Evolutionary conservation across 2,888 invertebrate species (phyloP), one percentile per base, ranked within the genome.

Genomic region (Heliconius aoede): DNA sequence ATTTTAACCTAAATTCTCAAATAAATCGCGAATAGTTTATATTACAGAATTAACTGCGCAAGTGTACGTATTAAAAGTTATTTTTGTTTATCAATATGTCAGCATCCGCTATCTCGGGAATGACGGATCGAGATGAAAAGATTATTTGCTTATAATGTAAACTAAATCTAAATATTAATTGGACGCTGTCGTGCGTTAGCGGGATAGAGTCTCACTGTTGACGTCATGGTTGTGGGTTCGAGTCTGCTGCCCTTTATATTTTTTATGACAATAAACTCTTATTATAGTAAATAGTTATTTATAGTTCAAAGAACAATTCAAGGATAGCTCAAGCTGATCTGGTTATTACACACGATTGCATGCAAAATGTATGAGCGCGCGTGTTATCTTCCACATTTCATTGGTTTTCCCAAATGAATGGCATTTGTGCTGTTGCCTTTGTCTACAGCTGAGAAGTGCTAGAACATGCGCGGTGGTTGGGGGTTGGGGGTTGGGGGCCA

Each of bases 71-170:
- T 73, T 55, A n/a, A 62, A 61, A 46, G 71, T 51, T 76, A 76
- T 76, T 76, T 76, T 51, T 72, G 75, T 72, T 71, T 28, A 71
- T 72, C 75, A 71, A 76, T 72, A 61, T 76, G 71, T 76, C 75
- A 71, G 32, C 71, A 72, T 71, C 64, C 76, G 64, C 40, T n/a
- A 72, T 76, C 76, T 76, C 72, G 76, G 55, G 64, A 71, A 64
- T 55, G 51, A 74, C 30, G 36, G 64, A 71, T 64, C 65, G 28
- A 62, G 61, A 72, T 72, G 72, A 18, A 61, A 18, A 60, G 72
- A 72, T 72, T 72, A 61, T 32, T 60, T 40, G 58, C 36, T 40
- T 69, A 55, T 55, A 46, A 46, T 46, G 21, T 46, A 2, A 18
- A 46, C 46, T 46, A 46, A 46, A 46, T 21, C 46, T 46, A 46